Base-by-base conservation (phyloP, 1,140 invertebrate genomes). In the Holotrichia oblita region DNA sequence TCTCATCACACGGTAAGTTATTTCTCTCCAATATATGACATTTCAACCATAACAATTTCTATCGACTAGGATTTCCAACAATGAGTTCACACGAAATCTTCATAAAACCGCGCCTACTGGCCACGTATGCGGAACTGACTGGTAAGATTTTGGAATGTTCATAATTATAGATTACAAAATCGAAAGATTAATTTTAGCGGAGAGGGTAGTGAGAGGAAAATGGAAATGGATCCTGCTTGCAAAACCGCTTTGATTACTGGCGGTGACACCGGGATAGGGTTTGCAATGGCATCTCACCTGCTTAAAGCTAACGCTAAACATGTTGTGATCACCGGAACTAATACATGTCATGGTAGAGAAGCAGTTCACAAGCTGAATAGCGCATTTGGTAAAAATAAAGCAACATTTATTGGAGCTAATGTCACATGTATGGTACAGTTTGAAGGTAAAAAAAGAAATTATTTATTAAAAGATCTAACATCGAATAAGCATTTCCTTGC, bases 221-320 rank as follows among this genome's bases (percentile, higher is more conserved):
- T 76, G 0, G 41, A 48, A 73, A 79, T 80, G 79, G 73, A 79
- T 55, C 59, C 77, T n/a, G 77, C 27, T 73, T 85, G 84, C 69
- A 84, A 85, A 78, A 80, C 80, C 40, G 84, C 82, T 10, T 40
- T 85, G 12, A 82, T 86, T 17, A 82, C 80, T 40, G 85, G 85
- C 14, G 85, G 84, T 9, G 77, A 81, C 9, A 83, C 80, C 27
- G 83, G 81, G 0, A 84, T 85, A 41, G 85, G 85, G 48, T 81
- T 83, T n/a, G 81, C 82, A 8, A 81, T 82, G 40, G 85, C 83
- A 9, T 78, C 81, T 59, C 81, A 84, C 69, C 59, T 86, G 14
- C 74, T 86, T 17, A 82, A 80, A 48, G 48, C 73, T 40, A 81
- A 82, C 8, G 82, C 81, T 17, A 80, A 78, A 78, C 77, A 81